Evolutionary conservation across 2,888 invertebrate species (phyloP).

Genomic region (Scaptomyza cyrtandrae): DNA sequence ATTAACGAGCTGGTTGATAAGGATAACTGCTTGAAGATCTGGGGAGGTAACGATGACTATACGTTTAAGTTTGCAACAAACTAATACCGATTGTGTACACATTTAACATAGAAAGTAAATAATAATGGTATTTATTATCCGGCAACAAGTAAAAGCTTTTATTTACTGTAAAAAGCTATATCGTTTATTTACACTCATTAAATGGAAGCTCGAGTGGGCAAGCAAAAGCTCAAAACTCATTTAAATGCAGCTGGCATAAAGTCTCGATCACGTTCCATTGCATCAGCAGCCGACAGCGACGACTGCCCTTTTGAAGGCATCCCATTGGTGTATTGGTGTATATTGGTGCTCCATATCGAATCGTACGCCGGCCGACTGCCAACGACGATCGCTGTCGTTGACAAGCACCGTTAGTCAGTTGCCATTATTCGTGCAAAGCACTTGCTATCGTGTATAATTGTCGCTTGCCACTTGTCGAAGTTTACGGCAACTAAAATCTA

Average conservation of each 20-base stretch:
- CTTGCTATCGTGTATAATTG: conserved; percentile 20
- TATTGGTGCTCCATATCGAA: conserved; percentile 66
- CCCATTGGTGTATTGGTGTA: conserved; percentile 16
- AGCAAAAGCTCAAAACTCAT: conserved; percentile 38
- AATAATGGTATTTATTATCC: conserved; percentile 55
- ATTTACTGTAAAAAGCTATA: conserved; percentile 6
- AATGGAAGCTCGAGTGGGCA: neutral
- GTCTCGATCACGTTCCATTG: conserved; percentile 67
- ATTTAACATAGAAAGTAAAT: conserved; percentile 49
- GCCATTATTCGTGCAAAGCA: conserved; percentile 48
- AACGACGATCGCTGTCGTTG: conserved; percentile 25
- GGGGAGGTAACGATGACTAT: conserved; percentile 93
- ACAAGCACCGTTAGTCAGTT: conserved; percentile 65
- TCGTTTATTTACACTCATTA: conserved; percentile 1
- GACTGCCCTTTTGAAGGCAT: conserved; percentile 55
- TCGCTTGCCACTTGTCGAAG: conserved; percentile 14
- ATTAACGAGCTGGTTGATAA: conserved; percentile 90
- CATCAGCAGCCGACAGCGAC: conserved; percentile 27
- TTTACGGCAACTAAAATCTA: conserved; percentile 48
- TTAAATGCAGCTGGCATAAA: conserved; percentile 56
- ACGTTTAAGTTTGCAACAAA: conserved; percentile 87
- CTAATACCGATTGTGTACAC: conserved; percentile 9
- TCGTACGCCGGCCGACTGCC: conserved; percentile 47
- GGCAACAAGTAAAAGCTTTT: neutral
- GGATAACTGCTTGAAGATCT: conserved; percentile 89